Evolutionary conservation across 1,140 invertebrate genomes (phyloP), one percentile per base, ranked within the genome.

Genomic region (Nautilus pompilius): DNA sequence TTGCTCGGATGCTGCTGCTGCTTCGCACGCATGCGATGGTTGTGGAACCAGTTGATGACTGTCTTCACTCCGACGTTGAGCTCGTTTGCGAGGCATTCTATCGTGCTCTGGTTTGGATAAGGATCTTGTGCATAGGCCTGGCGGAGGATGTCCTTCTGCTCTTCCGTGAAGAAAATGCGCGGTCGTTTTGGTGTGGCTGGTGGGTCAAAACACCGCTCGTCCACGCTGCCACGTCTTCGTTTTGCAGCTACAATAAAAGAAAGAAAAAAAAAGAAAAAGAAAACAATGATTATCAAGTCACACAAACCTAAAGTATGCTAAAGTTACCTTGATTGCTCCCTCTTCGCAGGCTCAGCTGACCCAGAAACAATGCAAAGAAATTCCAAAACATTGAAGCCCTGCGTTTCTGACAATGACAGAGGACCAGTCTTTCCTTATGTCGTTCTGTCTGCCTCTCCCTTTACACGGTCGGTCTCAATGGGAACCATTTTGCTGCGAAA

Each of bases 21-120:
- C 82, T 99, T 99, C 75, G 98, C 87, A 58, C 97, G 88, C 93
- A 99, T 99, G 60, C 96, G 88, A 83, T 99, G 95, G 81, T 99
- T 99, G 84, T 99, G 96, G 86, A 99, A 99, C 96, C 96, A 99
- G 80, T 99, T 99, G 20, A 81, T 77, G 63, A 99, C 98, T 41
- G 96, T 99, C 68, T 96, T 87, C 13, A 95, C 91, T 1, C 94
- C 93, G n/a, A 99, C 84, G 15, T 89, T 91, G 6, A 99, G 84
- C 80, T 98, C 94, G 20, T 89, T 87, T 10, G 95, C 94, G 55
- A 99, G 85, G 72, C 95, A 95, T 80, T 99, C 96, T 45, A 98
- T 97, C 26, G 94, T 96, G 5, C 90, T 90, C 65, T 96, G 90
- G 77, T 93, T 96, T 0, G 97, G 97, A 79, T 99, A 98, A 0